Percentiles rank a stretch among this genome's conserved stretches.
phyloP scores from a whole-genome alignment of 2,888 invertebrate genomes.

The Megamerina dolium region DNA sequence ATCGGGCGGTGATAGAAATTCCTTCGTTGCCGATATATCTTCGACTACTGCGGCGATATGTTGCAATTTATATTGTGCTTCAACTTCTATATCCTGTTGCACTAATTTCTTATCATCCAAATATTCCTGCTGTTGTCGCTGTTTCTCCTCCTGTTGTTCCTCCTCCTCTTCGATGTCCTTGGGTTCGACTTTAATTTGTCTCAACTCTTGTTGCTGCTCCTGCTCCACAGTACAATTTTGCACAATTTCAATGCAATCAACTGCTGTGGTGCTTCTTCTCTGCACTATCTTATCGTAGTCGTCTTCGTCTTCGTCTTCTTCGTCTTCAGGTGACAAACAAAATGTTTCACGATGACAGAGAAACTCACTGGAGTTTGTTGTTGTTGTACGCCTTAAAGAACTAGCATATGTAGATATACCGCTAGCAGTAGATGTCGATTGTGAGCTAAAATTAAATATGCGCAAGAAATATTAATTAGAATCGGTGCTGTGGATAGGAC shows the following conservation, averaged over 20 bases:
- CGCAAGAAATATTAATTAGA: too few species aligned
- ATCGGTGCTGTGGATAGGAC: too few species aligned
- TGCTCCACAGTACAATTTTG: constrained; percentile 10
- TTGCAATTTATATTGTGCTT: not conserved
- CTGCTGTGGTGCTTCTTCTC: constrained; percentile 8
- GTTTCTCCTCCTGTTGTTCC: constrained; percentile 5
- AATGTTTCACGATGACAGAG: constrained; percentile 48
- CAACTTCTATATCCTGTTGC: not conserved
- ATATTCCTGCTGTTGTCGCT: not conserved
- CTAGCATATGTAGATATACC: constrained; percentile 50
- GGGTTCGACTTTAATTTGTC: constrained; percentile 14
- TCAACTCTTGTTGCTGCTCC: constrained; percentile 6
- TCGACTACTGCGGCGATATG: not conserved
- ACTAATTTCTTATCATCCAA: not conserved
- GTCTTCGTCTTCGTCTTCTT: constrained; percentile 31
- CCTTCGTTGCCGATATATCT: constrained; percentile 5
- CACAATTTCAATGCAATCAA: constrained; percentile 17
- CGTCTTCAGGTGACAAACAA: constrained; percentile 45
- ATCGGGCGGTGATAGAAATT: not conserved
- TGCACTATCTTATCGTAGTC: constrained; percentile 14
- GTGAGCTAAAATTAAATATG: constrained; percentile 43
- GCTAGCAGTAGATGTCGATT: constrained; percentile 47
- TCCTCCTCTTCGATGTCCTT: constrained; percentile 2
- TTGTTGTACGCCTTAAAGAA: constrained; percentile 45
- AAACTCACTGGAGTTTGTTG: constrained; percentile 49